These are phyloP conservation scores for Conops quadrifasciatus DNA, from an alignment of 2,888 invertebrate species.

Conservation along the genomic window DNA sequence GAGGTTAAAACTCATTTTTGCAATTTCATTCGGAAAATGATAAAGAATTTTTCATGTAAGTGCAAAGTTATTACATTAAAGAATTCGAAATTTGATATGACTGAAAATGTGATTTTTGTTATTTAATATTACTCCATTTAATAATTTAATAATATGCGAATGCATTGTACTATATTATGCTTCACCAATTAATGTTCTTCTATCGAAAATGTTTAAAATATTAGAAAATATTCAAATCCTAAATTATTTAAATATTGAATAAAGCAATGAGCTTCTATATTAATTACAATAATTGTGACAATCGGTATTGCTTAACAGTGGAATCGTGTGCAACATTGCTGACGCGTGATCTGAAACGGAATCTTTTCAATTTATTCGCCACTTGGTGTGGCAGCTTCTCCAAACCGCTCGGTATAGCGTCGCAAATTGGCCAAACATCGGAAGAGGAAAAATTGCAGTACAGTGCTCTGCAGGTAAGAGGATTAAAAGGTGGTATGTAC, in stretches of 20 bases:
- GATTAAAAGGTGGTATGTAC: no score
- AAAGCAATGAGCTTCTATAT: neutral
- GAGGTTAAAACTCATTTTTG: slow-evolving; percentile 95
- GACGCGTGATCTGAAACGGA: slow-evolving; percentile 85
- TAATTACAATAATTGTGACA: neutral
- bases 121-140: no score
- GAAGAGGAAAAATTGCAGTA: slow-evolving; percentile 72
- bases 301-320: slow-evolving; percentile 69
- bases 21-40: slow-evolving; percentile 91
- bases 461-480: slow-evolving; percentile 69
- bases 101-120: no score
- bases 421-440: slow-evolving; percentile 65
- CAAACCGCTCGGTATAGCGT: slow-evolving; percentile 70
- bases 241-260: no score
- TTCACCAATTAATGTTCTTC: neutral
- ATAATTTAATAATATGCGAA: no score
- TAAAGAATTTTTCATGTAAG: slow-evolving; percentile 91
- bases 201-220: neutral
- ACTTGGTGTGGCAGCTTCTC: slow-evolving; percentile 93
- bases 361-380: slow-evolving; percentile 90
- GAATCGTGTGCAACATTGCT: slow-evolving; percentile 86
- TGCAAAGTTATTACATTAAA: no score
- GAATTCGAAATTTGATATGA: neutral
- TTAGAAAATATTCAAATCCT: no score
- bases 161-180: no score